Percentiles rank a stretch among this genome's conserved stretches.
Evolutionary conservation across 1,140 invertebrate genomes (phyloP).

Genomic region (Phymorhynchus buccinoides): DNA sequence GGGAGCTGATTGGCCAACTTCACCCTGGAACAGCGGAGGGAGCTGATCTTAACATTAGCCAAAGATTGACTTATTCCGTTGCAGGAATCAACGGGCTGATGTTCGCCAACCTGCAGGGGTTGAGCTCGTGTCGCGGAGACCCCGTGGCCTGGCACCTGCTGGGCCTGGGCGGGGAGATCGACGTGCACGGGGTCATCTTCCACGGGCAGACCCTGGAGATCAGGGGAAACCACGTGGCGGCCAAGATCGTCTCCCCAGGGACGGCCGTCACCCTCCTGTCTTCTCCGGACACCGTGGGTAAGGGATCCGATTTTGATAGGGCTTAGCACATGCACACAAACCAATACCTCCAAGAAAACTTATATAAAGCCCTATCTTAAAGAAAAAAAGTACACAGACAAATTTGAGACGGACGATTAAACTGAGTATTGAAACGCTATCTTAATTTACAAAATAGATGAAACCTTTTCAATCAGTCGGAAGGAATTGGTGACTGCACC

Average conservation of each 20-base stretch:
- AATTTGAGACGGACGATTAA: no score
- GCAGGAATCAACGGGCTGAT: slow-evolving; percentile 61
- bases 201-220: slow-evolving; percentile 55
- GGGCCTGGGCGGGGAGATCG: slow-evolving; percentile 55
- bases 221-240: slow-evolving; percentile 52
- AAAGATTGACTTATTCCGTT: slow-evolving; percentile 22
- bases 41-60: no score
- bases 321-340: no score
- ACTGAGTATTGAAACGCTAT: no score
- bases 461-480: no score
- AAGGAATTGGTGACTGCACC: no score
- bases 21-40: no score
- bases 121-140: slow-evolving; percentile 59
- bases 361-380: no score
- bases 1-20: no score
- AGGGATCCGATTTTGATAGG: neutral
- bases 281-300: slow-evolving; percentile 61
- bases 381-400: no score
- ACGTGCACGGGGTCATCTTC: slow-evolving; percentile 53
- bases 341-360: no score
- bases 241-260: slow-evolving; percentile 61
- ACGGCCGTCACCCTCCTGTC: slow-evolving; percentile 59
- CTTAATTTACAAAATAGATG: no score
- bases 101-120: slow-evolving; percentile 63
- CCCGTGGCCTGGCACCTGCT: slow-evolving; percentile 66